phyloP scores from a whole-genome alignment of 2,113 vertebrate genomes.

The Istiophorus platypterus region DNA sequence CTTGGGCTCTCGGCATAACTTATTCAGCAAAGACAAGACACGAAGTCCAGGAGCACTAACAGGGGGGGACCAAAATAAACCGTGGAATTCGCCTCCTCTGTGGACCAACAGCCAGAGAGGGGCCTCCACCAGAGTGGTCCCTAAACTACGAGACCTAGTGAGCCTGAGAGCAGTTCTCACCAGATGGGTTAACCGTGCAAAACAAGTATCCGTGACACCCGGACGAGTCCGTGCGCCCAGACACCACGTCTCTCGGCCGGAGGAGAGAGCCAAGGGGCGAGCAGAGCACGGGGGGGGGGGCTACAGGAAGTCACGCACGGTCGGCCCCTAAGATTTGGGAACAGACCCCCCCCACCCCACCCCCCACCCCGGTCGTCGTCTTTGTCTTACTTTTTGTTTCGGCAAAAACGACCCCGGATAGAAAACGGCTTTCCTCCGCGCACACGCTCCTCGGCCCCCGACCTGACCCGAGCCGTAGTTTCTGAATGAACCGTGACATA shows the following conservation, averaged over 20 bases:
- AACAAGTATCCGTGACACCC: slow-evolving; percentile 11
- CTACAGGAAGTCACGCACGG: slow-evolving; percentile 16
- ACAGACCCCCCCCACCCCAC: too few species aligned
- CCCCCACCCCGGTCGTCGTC: too few species aligned
- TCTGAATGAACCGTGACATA: slow-evolving; percentile 61
- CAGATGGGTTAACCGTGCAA: not conserved
- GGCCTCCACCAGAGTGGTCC: slow-evolving; percentile 22
- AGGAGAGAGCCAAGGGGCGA: too few species aligned
- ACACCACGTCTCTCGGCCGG: slow-evolving; percentile 24
- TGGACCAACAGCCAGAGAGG: slow-evolving; percentile 25
- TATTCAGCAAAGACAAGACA: slow-evolving; percentile 47
- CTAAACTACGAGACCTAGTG: not conserved
- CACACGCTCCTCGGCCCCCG: too few species aligned
- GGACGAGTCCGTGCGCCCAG: too few species aligned
- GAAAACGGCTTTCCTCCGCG: too few species aligned
- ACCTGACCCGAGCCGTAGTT: slow-evolving; percentile 33
- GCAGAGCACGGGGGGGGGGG: too few species aligned
- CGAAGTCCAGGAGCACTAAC: slow-evolving; percentile 61
- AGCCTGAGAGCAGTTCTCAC: not conserved
- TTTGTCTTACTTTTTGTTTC: too few species aligned
- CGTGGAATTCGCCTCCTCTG: slow-evolving; percentile 57
- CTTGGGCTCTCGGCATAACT: slow-evolving; percentile 29
- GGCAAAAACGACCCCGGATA: too few species aligned
- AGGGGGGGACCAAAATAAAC: slow-evolving; percentile 67
- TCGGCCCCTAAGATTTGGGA: too few species aligned